Conservation (phyloP, 2,888 invertebrate genomes). For the Drosophila paracracens region DNA sequence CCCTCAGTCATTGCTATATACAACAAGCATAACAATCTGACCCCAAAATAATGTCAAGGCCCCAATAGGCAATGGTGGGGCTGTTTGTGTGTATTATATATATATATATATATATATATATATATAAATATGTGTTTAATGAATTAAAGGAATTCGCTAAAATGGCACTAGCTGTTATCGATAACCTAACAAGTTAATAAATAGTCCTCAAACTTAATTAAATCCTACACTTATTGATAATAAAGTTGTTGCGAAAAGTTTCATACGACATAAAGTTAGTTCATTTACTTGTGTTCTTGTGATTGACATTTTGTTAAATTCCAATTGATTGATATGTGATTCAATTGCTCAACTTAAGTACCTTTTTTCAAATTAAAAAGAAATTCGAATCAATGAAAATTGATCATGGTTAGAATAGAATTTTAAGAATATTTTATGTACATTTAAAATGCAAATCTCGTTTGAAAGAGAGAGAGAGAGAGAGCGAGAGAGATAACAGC, state of each 20-base stretch:
- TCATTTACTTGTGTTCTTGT: background rate
- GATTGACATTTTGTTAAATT: background rate
- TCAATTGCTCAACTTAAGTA: background rate
- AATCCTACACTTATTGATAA: background rate
- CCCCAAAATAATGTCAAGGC: slow-evolving; percentile 3
- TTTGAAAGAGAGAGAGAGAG: background rate
- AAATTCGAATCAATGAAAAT: background rate
- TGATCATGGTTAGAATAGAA: background rate
- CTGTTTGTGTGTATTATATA: background rate
- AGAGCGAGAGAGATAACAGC: background rate
- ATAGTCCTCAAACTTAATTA: background rate
- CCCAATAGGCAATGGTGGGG: background rate
- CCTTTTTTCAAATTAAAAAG: background rate
- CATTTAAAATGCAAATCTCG: background rate
- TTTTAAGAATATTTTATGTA: background rate
- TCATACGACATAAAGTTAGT: background rate
- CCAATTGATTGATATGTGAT: background rate
- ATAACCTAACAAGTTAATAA: background rate
- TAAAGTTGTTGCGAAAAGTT: background rate
- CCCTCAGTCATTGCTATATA: slow-evolving; percentile 12
- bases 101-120: background rate
- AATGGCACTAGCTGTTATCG: background rate
- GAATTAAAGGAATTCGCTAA: slow-evolving; percentile 1
- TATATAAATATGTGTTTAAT: background rate
- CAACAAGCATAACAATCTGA: slow-evolving; percentile 36